A percentile compares a stretch with the other conserved stretches of the same genome.
These are phyloP conservation scores for Phyllostomus hastatus DNA, from an alignment of 2,113 vertebrate genomes.

Conservation along the genomic window DNA sequence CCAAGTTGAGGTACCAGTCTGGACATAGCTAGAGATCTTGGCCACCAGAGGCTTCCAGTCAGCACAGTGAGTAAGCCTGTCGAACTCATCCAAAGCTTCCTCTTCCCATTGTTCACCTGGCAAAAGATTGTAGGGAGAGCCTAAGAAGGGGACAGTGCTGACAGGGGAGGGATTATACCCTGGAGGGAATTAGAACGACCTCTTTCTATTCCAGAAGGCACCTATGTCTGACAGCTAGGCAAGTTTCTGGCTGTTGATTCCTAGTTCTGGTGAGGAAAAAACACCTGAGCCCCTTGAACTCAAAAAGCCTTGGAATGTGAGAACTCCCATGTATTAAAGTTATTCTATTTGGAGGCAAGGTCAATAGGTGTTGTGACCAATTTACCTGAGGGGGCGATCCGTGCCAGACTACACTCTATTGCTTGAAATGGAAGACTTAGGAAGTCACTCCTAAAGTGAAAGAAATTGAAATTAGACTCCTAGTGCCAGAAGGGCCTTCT, in stretches of 20 bases:
- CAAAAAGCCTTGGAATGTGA: not conserved
- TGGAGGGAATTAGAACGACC: not conserved
- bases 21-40: conserved; percentile 90
- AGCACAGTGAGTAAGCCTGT: conserved; percentile 86
- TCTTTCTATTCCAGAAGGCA: not conserved
- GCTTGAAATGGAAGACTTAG: conserved; percentile 96
- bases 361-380: not conserved
- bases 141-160: not conserved
- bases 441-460: conserved; percentile 89
- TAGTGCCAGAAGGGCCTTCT: not conserved
- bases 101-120: conserved; percentile 87
- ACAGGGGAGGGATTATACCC: not conserved
- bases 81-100: conserved; percentile 87
- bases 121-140: not conserved
- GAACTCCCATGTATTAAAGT: not conserved
- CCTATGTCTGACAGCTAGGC: not conserved
- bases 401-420: conserved; percentile 91
- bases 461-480: conserved; percentile 43
- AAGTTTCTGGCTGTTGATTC: not conserved
- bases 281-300: not conserved
- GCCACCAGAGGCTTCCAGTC: conserved; percentile 88
- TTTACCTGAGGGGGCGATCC: conserved; percentile 86
- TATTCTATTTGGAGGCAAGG: not conserved
- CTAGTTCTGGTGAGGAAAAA: not conserved
- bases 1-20: conserved; percentile 82